Evolutionary conservation across 2,797 vertebrate species (phyloP).

Genomic region (Pterois miles): DNA sequence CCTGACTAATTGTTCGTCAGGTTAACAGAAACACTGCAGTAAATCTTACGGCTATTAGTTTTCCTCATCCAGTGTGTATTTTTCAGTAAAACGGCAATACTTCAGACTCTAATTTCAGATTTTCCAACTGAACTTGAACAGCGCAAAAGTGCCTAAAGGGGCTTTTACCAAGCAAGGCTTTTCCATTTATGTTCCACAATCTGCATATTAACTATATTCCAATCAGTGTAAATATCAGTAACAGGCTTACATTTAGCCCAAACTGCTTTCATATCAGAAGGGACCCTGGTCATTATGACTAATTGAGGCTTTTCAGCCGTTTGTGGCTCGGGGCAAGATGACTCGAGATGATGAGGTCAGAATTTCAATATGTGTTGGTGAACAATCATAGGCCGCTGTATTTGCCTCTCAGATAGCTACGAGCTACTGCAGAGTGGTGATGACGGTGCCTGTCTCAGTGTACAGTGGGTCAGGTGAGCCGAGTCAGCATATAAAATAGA

Average conservation of each 20-base stretch:
- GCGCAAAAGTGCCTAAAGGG: background rate
- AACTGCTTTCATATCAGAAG: background rate
- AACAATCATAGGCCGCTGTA: background rate
- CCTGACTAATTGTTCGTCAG: background rate
- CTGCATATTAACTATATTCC: background rate
- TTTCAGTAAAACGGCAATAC: background rate
- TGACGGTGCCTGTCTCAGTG: background rate
- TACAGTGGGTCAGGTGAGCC: background rate
- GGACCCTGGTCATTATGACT: background rate
- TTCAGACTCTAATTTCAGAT: background rate
- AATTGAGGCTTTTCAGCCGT: background rate
- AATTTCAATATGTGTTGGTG: background rate
- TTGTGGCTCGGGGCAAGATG: background rate
- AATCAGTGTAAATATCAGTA: background rate
- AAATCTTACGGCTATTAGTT: background rate
- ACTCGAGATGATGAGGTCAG: background rate
- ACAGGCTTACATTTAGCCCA: background rate
- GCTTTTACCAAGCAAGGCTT: background rate
- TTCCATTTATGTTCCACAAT: background rate
- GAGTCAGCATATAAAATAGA: background rate
- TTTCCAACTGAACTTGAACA: background rate
- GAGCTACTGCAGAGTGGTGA: background rate
- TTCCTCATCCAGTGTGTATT: background rate
- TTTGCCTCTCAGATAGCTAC: conserved; percentile 6
- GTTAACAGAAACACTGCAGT: background rate